Base-by-base conservation (phyloP, 2,888 invertebrate genomes). In the Caenorhabditis auriculariae region DNA sequence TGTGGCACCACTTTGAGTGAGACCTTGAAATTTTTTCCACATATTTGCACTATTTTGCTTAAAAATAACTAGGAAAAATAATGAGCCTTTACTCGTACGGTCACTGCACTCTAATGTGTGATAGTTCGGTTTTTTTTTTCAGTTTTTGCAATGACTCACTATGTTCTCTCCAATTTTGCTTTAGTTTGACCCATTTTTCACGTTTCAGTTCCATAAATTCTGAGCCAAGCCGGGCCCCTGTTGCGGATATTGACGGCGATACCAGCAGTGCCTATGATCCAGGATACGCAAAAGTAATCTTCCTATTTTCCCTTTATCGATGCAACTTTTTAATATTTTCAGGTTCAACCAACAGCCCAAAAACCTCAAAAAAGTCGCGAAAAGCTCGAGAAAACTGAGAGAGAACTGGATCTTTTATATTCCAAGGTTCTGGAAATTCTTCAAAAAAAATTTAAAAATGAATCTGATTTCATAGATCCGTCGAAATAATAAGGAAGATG, bases 261-360 rank as follows among this genome's bases (percentile, higher is more conserved):
- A 68, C 53, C 38, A 71, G 71, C 55, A 70, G 72, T 48, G 66
- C 69, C 1, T 75, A 72, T 46, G 74, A 76, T 51, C 72, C 66
- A 9, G 77, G 77, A 32, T 77, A 77, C 50, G 75, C 75, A 0
- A 70, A 75, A 43, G 75, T 77, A n/a, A 63, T n/a, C n/a, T 42
- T 21, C 66, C 48, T 21, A 12, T 19, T 54, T 23, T 32, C 52
- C 4, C 21, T 19, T 1, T 24, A 46, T 49, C 47, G 4, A 9
- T 21, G 21, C 7, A 15, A 19, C 37, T 35, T n/a, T 15, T 51
- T 26, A 51, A 5, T 28, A 50, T 45, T 32, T 56, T 43, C 41
- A 50, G 19, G 21, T 23, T 9, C 38, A 60, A 27, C 23, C 38
- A 9, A 62, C 44, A 41, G 9, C 41, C 4, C 46, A 23, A 32